phyloP scores from a whole-genome alignment of 2,888 invertebrate species.

The Caenorhabditis sp. region DNA sequence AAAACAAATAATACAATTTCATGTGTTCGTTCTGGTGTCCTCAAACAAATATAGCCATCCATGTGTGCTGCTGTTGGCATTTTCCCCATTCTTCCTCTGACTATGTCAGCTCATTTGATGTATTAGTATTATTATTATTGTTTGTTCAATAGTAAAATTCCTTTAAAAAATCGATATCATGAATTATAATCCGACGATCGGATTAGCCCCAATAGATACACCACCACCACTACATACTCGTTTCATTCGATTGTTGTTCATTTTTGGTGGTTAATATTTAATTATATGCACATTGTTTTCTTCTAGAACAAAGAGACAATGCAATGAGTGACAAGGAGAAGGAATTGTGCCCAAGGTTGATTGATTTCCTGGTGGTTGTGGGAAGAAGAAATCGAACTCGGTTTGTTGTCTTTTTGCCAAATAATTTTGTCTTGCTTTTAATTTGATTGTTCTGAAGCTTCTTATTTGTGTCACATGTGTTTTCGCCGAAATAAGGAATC shows the following conservation, averaged over 20 bases:
- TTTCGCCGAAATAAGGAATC: too few relatives aligned
- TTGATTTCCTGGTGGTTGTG: slow-evolving; percentile 95
- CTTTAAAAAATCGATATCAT: not conserved
- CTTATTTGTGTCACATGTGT: too few relatives aligned
- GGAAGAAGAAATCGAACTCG: slow-evolving; percentile 74
- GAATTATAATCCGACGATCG: not conserved
- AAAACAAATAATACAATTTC: not conserved
- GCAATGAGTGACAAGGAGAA: slow-evolving; percentile 66
- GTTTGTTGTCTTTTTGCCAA: not conserved
- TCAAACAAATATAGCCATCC: not conserved
- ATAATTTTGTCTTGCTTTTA: too few relatives aligned
- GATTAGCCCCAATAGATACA: not conserved
- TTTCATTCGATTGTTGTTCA: not conserved
- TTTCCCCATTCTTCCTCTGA: not conserved
- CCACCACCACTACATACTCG: too few relatives aligned
- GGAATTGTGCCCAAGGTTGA: slow-evolving; percentile 76
- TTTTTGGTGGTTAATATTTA: not conserved
- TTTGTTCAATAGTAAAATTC: not conserved
- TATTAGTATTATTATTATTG: not conserved
- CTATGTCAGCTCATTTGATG: not conserved
- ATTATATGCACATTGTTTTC: not conserved
- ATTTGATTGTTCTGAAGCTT: too few relatives aligned
- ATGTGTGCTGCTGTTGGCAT: not conserved
- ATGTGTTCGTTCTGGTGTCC: not conserved
- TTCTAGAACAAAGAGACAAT: not conserved